A percentile compares a stretch with the other conserved stretches of the same genome.
Conservation (phyloP, 2,113 vertebrate genomes). For the Sprattus sprattus region DNA sequence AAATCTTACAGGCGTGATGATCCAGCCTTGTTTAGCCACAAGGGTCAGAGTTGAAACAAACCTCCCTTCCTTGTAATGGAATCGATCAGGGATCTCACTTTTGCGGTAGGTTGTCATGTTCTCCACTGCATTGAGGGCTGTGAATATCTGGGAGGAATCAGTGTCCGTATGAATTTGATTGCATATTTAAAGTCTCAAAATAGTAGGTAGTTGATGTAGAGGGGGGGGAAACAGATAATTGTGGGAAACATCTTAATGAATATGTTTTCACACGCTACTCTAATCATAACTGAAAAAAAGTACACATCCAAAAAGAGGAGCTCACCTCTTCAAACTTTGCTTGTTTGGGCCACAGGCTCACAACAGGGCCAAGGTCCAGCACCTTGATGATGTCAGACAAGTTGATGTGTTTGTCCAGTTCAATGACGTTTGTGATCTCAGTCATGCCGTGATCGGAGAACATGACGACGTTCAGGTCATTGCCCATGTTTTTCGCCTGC, state of each 20-base stretch:
- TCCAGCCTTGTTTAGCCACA: conserved; percentile 89
- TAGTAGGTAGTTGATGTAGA: background rate
- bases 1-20: conserved; percentile 65
- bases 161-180: background rate
- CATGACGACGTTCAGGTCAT: conserved; percentile 81
- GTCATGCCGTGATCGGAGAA: conserved; percentile 98
- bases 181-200: background rate
- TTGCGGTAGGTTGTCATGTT: conserved; percentile 81
- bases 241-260: background rate
- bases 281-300: background rate
- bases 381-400: conserved; percentile 79
- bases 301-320: background rate
- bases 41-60: conserved; percentile 89
- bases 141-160: conserved; percentile 72
- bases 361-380: conserved; percentile 87
- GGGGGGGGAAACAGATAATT: too few species aligned
- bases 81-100: conserved; percentile 82
- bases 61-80: conserved; percentile 83
- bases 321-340: conserved; percentile 74
- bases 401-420: conserved; percentile 80
- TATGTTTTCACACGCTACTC: background rate
- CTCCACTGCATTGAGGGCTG: conserved; percentile 68
- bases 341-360: conserved; percentile 85
- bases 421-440: conserved; percentile 85
- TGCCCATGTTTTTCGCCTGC: conserved; percentile 78